These are phyloP conservation scores for Amphiprion clarkii DNA, from an alignment of 2,797 vertebrate species.

Conservation along the genomic window DNA sequence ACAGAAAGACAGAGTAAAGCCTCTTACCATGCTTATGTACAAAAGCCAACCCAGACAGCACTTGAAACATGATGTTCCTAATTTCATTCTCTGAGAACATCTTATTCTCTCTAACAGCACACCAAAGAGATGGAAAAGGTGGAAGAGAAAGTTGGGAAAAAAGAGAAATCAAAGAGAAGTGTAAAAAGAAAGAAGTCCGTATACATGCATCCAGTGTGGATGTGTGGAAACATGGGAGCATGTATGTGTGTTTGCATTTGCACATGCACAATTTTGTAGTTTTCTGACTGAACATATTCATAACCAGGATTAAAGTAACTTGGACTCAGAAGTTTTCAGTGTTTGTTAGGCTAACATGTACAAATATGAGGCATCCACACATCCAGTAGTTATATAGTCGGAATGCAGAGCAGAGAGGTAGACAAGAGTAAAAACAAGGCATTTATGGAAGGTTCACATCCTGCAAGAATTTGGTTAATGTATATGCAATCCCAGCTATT, in stretches of 20 bases:
- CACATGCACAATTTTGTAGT: not conserved
- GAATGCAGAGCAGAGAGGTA: conserved; percentile 38
- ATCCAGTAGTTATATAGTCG: conserved; percentile 47
- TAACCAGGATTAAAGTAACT: not conserved
- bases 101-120: conserved; percentile 83
- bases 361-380: conserved; percentile 56
- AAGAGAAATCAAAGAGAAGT: conserved; percentile 55
- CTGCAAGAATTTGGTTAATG: conserved; percentile 63
- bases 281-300: not conserved
- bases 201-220: conserved; percentile 36
- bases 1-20: conserved; percentile 37
- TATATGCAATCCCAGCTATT: conserved; percentile 1
- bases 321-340: not conserved
- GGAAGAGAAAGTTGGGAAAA: not conserved
- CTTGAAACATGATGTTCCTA: conserved; percentile 88
- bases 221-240: conserved; percentile 49
- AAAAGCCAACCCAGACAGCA: conserved; percentile 86
- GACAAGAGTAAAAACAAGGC: conserved; percentile 6
- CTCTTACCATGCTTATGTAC: conserved; percentile 87
- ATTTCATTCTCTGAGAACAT: conserved; percentile 88
- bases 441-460: conserved; percentile 48
- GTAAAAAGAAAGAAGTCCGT: conserved; percentile 31
- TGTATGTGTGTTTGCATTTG: not conserved
- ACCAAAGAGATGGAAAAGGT: conserved; percentile 54
- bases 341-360: not conserved